Base-by-base conservation (phyloP, 2,113 vertebrate species). In the Pangasianodon gigas region DNA sequence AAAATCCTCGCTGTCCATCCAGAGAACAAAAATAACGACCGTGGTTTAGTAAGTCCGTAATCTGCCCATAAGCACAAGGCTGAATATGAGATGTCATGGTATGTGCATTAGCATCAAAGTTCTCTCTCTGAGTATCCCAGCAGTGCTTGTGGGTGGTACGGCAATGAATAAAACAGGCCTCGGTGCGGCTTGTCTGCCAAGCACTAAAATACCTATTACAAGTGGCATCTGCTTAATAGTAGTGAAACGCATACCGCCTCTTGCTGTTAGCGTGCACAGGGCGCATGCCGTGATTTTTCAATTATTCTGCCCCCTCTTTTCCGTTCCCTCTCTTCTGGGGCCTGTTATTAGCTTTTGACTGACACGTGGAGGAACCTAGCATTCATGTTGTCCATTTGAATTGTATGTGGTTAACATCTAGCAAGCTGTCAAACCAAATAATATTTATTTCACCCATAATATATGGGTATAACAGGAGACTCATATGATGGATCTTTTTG, bases 131-230 rank as follows among this genome's bases (percentile, higher is more conserved):
- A 87, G 90, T 94, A 89, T 91, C 88, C 89, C 90, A 77, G 84
- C 87, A 62, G 91, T 86, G 90, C 91, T 74, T 92, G 88, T 90
- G 91, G 91, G 92, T 91, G 91, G 88, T 74, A 81, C 85, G 74
- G 86, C 88, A 92, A 89, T 80, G 91, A 92, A 93, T 93, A 94
- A 80, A 93, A 88, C 90, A 89, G 88, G 83, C 48, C 83, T 75
- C 10, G 10, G 18, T 65, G 44, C 85, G 79, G 69, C 44, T 56
- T 89, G 41, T 41, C 19, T 54, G 56, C 58, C 88, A 89, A 62
- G 58, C 85, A 79, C 83, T 85, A 86, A 86, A 89, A 89, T 79
- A 80, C 71, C 88, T 60, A 74, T 86, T 86, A 84, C 83, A 67
- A 89, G 93, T 84, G 87, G 89, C 90, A 91, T 85, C 83, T 11